A percentile compares a stretch with the other conserved stretches of the same genome.
Conservation (phyloP, 2,797 vertebrate genomes). For the Galago senegalensis region DNA sequence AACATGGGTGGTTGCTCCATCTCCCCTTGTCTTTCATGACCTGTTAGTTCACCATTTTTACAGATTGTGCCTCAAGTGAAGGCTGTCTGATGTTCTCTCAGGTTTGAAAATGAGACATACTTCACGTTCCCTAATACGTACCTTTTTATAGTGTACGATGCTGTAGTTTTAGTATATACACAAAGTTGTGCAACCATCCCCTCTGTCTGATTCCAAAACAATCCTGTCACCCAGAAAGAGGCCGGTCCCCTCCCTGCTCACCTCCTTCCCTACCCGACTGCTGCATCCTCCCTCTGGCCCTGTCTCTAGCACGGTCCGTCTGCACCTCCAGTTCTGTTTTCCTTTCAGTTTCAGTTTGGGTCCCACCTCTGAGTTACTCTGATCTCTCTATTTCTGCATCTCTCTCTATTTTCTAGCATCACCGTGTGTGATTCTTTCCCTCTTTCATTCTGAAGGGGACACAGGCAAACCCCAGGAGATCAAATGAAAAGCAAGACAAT, state of each 20-base stretch:
- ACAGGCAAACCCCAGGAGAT: neutral
- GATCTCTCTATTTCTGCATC: neutral
- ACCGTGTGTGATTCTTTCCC: neutral
- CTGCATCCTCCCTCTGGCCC: neutral
- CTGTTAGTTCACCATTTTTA: neutral
- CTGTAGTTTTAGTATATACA: rapidly evolving
- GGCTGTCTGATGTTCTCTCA: neutral
- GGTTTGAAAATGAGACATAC: neutral
- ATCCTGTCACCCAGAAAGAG: rapidly evolving
- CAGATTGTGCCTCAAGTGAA: rapidly evolving
- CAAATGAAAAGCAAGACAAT: neutral
- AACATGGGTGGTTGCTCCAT: rapidly evolving
- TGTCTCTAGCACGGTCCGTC: rapidly evolving
- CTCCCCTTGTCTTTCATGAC: neutral
- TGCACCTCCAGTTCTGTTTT: rapidly evolving
- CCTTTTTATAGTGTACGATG: rapidly evolving
- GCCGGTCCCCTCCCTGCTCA: rapidly evolving
- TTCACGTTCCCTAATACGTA: too few species aligned
- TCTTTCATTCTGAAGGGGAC: neutral
- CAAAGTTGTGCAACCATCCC: rapidly evolving
- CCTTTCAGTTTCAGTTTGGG: neutral
- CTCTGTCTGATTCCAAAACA: neutral
- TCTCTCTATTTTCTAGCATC: too few species aligned
- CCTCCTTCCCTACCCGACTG: neutral
- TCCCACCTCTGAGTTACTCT: neutral